Percentiles rank a stretch among this genome's conserved stretches.
Evolutionary conservation across 2,888 invertebrate species (phyloP).

Genomic region (Julus scandinavius): DNA sequence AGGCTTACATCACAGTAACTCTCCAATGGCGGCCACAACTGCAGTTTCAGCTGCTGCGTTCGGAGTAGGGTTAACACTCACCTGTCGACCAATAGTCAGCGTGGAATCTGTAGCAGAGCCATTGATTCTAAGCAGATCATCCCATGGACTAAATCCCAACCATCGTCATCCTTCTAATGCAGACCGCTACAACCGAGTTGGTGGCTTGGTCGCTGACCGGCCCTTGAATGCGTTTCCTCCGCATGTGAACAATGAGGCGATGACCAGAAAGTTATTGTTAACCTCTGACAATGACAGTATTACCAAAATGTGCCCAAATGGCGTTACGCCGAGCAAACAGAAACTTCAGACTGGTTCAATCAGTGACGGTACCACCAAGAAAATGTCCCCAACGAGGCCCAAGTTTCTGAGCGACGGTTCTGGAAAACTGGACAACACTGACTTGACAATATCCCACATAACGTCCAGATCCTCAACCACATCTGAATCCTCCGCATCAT

Average conservation of each 20-base stretch:
- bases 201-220: not conserved
- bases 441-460: slow-evolving; percentile 9
- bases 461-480: not conserved
- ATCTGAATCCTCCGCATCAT: not conserved
- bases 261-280: slow-evolving; percentile 21
- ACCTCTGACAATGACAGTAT: not conserved
- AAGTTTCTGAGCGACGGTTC: not conserved
- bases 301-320: not conserved
- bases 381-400: not conserved
- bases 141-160: not conserved
- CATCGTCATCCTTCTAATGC: not conserved
- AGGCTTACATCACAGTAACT: not conserved
- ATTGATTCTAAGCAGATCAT: not conserved
- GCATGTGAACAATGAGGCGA: not conserved
- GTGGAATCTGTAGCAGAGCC: slow-evolving; percentile 19
- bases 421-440: slow-evolving; percentile 24
- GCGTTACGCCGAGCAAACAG: not conserved
- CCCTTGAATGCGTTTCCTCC: not conserved
- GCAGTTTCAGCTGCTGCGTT: slow-evolving; percentile 43
- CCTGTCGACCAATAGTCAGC: slow-evolving; percentile 49
- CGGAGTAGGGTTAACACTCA: slow-evolving; percentile 50
- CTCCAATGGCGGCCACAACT: not conserved
- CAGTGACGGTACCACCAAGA: not conserved
- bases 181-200: not conserved
- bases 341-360: not conserved